Base-by-base conservation (phyloP, 2,113 vertebrate genomes). In the Ascaphus truei region DNA sequence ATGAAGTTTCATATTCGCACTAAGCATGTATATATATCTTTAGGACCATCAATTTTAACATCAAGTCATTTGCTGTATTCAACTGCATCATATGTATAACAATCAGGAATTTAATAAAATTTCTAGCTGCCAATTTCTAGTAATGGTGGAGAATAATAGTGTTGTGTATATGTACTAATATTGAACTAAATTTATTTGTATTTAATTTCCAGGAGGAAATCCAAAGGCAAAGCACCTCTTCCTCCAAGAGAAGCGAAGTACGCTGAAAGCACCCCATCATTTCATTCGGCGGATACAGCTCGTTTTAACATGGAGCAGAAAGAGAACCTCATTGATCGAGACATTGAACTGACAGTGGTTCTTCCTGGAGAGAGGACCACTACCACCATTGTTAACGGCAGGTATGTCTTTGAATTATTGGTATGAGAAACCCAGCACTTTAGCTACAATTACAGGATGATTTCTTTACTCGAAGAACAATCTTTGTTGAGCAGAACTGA, bases 331-430 rank as follows among this genome's bases (percentile, higher is more conserved):
- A 81, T 88, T 0, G 92, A 98, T 74, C 89, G 88, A 83, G 94
- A 98, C 30, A 86, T 99, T 65, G 88, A 92, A 23, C 81, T 99
- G 22, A 85, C 83, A 0, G 97, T 99, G 66, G 85, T 98, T 58
- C 84, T 99, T 29, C 97, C 97, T n/a, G 95, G 90, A 20, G 95
- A 96, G 61, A 73, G 85, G 72, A 88, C 95, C 78, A 93, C 93
- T 62, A 89, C 81, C 4, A 87, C 93, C 37, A 90, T 80, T 30
- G 92, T 98, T 68, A 92, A 90, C 0, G 94, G 94, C 73, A 98
- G 94, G 97, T 96, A 89, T 0, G 83, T 55, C 30, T 26, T 18
- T n/a, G n/a, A n/a, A n/a, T n/a, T n/a, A n/a, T n/a, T n/a, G n/a
- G n/a, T n/a, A n/a, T n/a, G n/a, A n/a, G n/a, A n/a, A n/a, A n/a